Evolutionary conservation across 2,113 vertebrate genomes (phyloP), one percentile per base, ranked within the genome.

Genomic region (Pachypanchax playfairii): DNA sequence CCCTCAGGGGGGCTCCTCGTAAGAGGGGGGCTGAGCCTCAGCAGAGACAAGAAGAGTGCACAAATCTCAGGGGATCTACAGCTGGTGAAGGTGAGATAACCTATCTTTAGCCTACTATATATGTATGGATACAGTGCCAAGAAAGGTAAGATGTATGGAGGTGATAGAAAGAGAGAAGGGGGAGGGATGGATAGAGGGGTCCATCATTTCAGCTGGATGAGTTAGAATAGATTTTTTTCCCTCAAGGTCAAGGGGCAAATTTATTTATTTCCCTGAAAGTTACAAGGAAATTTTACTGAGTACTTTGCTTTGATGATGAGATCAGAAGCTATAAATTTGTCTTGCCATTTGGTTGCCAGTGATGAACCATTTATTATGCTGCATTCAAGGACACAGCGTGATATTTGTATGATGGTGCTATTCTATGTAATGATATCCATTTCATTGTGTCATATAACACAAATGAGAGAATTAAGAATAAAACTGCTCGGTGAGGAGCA

Each of bases 241-340:
- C 49, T 86, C 89, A 92, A 93, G 92, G 91, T 93, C 90, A 92
- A 81, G 83, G 85, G 89, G 70, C 90, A 92, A 85, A 90, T 91
- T 88, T 91, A 92, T 92, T 92, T 92, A 91, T 92, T 91, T 92
- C 89, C 74, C 75, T 78, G 82, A 81, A 91, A 92, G 91, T 92
- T 92, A 92, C 90, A 90, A 91, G 91, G 88, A 91, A 89, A 91
- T 92, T 88, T 93, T 92, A 91, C 86, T 61, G 88, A 91, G 81
- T 91, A 88, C 91, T 90, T 91, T 90, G 87, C 85, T 73, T 70
- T 84, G 88, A 90, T 91, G 90, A 91, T 91, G 87, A 88, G 85
- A 91, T 91, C 90, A 87, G 90, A 46, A 44, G 80, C 82, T 79
- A 89, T 92, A 92, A 91, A 92, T 92, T 89, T 88, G 73, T 85